These are phyloP conservation scores for Pararge aegeria DNA, from an alignment of 1,140 invertebrate genomes.

Conservation along the genomic window DNA sequence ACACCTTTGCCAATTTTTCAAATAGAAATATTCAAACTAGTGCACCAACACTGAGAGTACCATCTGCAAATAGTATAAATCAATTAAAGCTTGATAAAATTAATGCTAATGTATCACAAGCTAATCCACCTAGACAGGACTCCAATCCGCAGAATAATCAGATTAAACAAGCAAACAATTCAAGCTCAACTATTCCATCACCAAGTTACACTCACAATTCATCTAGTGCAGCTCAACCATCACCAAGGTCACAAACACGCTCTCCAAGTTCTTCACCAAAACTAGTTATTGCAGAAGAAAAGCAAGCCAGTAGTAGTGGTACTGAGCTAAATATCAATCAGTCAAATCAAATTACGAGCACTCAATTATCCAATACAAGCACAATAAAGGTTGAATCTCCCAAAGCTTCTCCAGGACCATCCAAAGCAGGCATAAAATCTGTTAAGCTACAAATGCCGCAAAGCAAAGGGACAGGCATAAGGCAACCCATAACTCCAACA, in stretches of 20 bases:
- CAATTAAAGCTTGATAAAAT: constrained; percentile 63
- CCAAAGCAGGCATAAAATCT: constrained; percentile 58
- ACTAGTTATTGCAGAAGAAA: constrained; percentile 76
- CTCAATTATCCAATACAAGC: constrained; percentile 53
- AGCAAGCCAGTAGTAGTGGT: constrained; percentile 52
- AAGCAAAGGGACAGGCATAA: constrained; percentile 47
- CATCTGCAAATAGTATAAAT: constrained; percentile 47
- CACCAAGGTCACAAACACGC: constrained; percentile 70
- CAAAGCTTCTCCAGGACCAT: constrained; percentile 50
- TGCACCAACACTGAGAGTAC: constrained; percentile 53
- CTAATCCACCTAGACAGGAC: constrained; percentile 45
- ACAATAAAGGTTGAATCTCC: constrained; percentile 52
- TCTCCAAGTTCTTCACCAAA: constrained; percentile 78
- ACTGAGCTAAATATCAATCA: constrained; percentile 58
- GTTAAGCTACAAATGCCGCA: constrained; percentile 53
- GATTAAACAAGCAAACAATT: constrained; percentile 40
- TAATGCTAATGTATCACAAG: constrained; percentile 30
- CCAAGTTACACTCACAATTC: constrained; percentile 50
- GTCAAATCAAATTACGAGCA: constrained; percentile 66
- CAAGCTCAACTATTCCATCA: constrained; percentile 39
- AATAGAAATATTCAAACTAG: constrained; percentile 46
- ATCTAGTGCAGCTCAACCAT: constrained; percentile 49
- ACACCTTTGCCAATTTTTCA: constrained; percentile 49
- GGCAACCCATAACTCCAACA: constrained; percentile 50
- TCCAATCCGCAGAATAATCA: constrained; percentile 43